phyloP scores from a whole-genome alignment of 2,113 vertebrate genomes.

The Periophthalmus modestus region DNA sequence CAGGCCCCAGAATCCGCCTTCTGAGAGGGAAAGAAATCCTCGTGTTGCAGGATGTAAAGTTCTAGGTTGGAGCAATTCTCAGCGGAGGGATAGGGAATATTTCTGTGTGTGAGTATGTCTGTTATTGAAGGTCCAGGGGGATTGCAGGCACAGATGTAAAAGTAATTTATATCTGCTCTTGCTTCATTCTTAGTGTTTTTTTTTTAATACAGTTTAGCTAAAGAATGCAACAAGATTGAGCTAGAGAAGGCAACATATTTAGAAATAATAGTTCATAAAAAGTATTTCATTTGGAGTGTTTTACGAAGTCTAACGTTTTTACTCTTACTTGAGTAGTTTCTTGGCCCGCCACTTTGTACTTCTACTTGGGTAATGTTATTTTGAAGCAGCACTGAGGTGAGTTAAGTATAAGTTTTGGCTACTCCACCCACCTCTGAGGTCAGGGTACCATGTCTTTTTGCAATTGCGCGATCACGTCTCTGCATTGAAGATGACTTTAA shows the following conservation, averaged over 20 bases:
- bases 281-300: background rate
- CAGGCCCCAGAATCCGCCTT: conserved; percentile 45
- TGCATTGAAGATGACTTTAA: background rate
- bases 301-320: background rate
- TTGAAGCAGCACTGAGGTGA: too few species aligned
- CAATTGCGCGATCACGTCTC: background rate
- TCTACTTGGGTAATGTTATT: too few species aligned
- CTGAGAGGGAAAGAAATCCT: conserved; percentile 14
- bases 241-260: background rate
- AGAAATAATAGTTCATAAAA: background rate
- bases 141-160: conserved; percentile 71
- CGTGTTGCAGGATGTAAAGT: conserved; percentile 55
- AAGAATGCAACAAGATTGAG: background rate
- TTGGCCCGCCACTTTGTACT: too few species aligned
- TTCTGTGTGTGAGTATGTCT: conserved; percentile 15
- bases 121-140: conserved; percentile 46
- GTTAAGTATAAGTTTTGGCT: too few species aligned
- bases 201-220: background rate
- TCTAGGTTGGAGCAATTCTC: conserved; percentile 37
- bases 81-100: conserved; percentile 20
- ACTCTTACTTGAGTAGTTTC: too few species aligned
- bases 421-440: background rate
- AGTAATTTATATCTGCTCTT: conserved; percentile 59
- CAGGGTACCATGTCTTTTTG: background rate
- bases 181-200: background rate